These are phyloP conservation scores for Strix aluco DNA, from an alignment of 2,113 vertebrate species.

Conservation along the genomic window DNA sequence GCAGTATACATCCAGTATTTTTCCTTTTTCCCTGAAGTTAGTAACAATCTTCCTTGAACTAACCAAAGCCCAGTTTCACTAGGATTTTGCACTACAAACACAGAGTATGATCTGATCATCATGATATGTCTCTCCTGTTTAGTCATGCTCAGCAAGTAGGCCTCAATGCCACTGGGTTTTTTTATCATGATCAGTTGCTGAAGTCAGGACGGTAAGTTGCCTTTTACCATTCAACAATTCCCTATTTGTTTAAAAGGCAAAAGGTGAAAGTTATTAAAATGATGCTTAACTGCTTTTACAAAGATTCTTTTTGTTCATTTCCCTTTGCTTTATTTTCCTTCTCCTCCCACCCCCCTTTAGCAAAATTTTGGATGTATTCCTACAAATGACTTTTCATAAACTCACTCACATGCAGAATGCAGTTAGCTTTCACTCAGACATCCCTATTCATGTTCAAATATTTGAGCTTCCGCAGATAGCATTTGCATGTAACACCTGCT, in stretches of 20 bases:
- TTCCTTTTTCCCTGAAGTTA: background rate
- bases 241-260: background rate
- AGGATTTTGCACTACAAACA: background rate
- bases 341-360: background rate
- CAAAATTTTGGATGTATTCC: background rate
- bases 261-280: background rate
- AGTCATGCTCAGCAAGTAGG: background rate
- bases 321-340: background rate
- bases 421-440: background rate
- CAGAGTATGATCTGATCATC: background rate
- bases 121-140: background rate
- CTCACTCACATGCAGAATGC: background rate
- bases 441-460: conserved; percentile 55
- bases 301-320: background rate
- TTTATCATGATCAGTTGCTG: background rate
- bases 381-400: conserved; percentile 1
- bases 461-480: conserved; percentile 31
- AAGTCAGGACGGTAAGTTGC: background rate
- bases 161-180: background rate
- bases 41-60: background rate
- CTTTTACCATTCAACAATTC: background rate
- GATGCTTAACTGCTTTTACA: background rate
- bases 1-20: background rate
- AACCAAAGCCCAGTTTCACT: background rate
- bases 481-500: conserved; percentile 57